Evolutionary conservation across 2,888 invertebrate species (phyloP).

Genomic region (Pollenia angustigena): DNA sequence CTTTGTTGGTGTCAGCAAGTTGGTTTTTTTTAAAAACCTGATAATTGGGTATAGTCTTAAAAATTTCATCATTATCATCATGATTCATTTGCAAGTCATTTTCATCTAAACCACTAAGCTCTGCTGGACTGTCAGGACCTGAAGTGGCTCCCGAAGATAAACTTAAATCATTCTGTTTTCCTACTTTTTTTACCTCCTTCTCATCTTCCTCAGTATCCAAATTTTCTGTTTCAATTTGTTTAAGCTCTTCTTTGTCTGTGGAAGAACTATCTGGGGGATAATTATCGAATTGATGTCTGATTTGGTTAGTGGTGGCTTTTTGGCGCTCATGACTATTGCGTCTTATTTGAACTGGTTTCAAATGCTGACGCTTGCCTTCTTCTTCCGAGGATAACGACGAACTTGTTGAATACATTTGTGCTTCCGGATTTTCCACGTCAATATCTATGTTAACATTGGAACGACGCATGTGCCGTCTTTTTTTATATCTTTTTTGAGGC

Average conservation of each 20-base stretch:
- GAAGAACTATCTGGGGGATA: constrained; percentile 11
- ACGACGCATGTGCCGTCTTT: constrained; percentile 70
- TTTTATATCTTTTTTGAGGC: constrained; percentile 63
- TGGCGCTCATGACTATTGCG: constrained; percentile 50
- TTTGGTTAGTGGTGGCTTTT: background rate
- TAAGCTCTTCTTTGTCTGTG: constrained; percentile 9
- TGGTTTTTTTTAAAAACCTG: constrained; percentile 65
- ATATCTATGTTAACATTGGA: constrained; percentile 59
- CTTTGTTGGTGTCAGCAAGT: background rate
- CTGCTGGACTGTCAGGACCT: constrained; percentile 92
- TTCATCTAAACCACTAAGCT: constrained; percentile 88
- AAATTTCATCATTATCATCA: constrained; percentile 47
- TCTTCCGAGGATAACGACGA: constrained; percentile 85
- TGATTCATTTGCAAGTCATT: constrained; percentile 80
- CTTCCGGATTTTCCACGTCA: constrained; percentile 32
- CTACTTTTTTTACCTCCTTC: constrained; percentile 62
- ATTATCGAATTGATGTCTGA: constrained; percentile 19
- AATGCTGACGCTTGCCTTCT: constrained; percentile 78
- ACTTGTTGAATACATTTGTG: constrained; percentile 74
- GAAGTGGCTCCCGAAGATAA: constrained; percentile 94
- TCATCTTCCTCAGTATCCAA: constrained; percentile 73
- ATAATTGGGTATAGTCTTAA: constrained; percentile 63
- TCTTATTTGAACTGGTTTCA: constrained; percentile 21
- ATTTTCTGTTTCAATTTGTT: background rate
- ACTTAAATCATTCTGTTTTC: constrained; percentile 80